Evolutionary conservation across 2,113 vertebrate species (phyloP).

Genomic region (Pangasianodon gigas): DNA sequence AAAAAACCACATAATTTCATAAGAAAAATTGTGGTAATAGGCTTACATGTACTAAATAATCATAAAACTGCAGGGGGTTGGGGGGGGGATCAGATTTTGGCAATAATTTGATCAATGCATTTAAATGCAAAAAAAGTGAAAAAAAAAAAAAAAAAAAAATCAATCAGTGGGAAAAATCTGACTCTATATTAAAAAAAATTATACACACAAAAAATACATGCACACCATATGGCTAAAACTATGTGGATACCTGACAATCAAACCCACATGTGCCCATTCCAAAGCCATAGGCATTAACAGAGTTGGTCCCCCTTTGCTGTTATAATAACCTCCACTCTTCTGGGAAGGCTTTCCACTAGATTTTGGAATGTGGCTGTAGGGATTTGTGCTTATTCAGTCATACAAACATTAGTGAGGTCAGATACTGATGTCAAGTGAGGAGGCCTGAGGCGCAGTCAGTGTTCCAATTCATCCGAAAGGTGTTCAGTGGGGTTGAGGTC

Average conservation of each 20-base stretch:
- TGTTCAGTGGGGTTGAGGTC: no score
- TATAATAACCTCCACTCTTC: no score
- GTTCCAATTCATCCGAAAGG: no score
- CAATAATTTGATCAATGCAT: neutral
- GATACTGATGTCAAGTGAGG: no score
- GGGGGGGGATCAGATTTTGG: neutral
- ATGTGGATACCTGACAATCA: neutral
- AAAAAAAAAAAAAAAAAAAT: no score
- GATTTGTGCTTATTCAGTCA: no score
- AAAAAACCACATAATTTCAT: neutral
- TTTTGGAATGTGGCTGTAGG: no score
- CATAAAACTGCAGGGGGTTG: neutral
- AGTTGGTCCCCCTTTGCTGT: no score
- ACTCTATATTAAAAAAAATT: neutral
- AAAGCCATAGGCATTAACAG: neutral
- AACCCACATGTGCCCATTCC: neutral
- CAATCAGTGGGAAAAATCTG: neutral
- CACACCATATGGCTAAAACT: neutral
- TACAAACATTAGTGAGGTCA: no score
- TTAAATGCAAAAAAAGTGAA: no score
- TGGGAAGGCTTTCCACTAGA: no score
- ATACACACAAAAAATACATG: neutral
- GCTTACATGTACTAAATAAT: neutral
- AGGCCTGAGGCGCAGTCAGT: no score
- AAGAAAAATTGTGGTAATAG: neutral